Conservation (phyloP, 2,888 invertebrate species). For the Glaucopsyche alexis region DNA sequence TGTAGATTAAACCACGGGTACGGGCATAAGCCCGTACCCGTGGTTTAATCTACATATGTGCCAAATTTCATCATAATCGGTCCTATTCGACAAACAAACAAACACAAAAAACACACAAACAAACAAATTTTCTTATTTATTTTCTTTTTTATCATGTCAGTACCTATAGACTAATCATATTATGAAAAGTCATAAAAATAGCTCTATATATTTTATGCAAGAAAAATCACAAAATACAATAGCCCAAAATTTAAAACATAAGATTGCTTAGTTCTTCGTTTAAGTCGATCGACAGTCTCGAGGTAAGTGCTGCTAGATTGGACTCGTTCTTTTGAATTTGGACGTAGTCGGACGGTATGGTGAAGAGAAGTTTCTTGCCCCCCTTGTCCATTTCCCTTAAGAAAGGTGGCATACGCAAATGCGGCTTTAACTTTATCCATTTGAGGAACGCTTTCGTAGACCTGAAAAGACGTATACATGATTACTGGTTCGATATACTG, state of each 20-base stretch:
- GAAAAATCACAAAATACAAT: too few relatives aligned
- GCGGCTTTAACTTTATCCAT: slow-evolving; percentile 57
- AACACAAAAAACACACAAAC: too few relatives aligned
- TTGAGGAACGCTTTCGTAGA: slow-evolving; percentile 67
- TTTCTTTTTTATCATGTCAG: too few relatives aligned
- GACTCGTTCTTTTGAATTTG: slow-evolving; percentile 47
- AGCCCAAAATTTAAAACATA: slow-evolving; percentile 50
- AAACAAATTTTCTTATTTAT: too few relatives aligned
- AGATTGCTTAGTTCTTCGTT: slow-evolving; percentile 65
- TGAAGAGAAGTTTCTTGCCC: slow-evolving; percentile 60
- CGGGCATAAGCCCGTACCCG: too few relatives aligned
- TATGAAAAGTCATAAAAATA: too few relatives aligned
- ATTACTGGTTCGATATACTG: neutral
- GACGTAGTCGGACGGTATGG: slow-evolving; percentile 67
- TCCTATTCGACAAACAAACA: too few relatives aligned
- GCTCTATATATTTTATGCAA: too few relatives aligned
- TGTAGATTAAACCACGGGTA: too few relatives aligned
- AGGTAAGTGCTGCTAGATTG: slow-evolving; percentile 64
- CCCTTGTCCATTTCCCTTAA: slow-evolving; percentile 47
- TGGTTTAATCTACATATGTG: too few relatives aligned
- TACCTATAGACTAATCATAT: too few relatives aligned
- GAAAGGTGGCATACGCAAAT: slow-evolving; percentile 62
- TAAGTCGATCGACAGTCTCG: slow-evolving; percentile 63
- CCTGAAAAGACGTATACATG: slow-evolving; percentile 45
- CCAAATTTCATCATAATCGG: too few relatives aligned